Base-by-base conservation (phyloP, 1,140 invertebrate species). In the Phenacoccus solenopsis region DNA sequence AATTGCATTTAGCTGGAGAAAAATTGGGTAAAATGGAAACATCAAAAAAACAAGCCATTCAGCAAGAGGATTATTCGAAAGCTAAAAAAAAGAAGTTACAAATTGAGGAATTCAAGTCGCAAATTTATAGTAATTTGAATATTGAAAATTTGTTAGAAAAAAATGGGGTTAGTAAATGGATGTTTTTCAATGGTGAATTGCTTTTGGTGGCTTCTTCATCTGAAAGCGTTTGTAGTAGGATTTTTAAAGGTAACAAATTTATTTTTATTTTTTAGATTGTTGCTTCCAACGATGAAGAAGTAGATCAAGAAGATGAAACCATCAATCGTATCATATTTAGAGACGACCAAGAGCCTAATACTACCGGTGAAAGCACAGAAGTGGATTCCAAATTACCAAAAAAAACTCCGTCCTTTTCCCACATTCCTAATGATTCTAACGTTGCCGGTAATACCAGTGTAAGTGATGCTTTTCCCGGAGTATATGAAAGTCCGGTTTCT, bases 31-130 rank as follows among this genome's bases (percentile, higher is more conserved):
- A 94, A 73, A 92, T 93, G 80, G 87, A 94, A 73, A 81, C 96
- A 35, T 90, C 95, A 74, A 98, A 98, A 76, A 83, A 90, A 28
- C 90, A 93, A 70, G 94, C 94, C 0, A 92, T 95, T 7, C 89
- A 91, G 25, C 82, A 89, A 70, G 94, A 96, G 76, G 92, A 97
- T 79, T 96, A 93, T 76, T 91, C 94, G 72, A 86, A 89, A 73
- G 94, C 94, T 0, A 87, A 90, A 69, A 80, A 88, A 21, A 94
- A 95, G 78, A 93, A 96, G 74, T 86, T 89, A 69, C 90, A 94
- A 79, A 94, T 95, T 72, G 89, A 96, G 74, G 85, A 90, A 61
- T 90, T 88, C 74, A 81, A 89, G 70, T 79, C 84, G 7, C 82
- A 87, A 68, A 82, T 90, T 1, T 90, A 92, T 74, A 80, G 85